Percentiles rank a stretch among this genome's conserved stretches.
Evolutionary conservation across 2,797 vertebrate genomes (phyloP).

Genomic region (Spinibarbus caldwelli): DNA sequence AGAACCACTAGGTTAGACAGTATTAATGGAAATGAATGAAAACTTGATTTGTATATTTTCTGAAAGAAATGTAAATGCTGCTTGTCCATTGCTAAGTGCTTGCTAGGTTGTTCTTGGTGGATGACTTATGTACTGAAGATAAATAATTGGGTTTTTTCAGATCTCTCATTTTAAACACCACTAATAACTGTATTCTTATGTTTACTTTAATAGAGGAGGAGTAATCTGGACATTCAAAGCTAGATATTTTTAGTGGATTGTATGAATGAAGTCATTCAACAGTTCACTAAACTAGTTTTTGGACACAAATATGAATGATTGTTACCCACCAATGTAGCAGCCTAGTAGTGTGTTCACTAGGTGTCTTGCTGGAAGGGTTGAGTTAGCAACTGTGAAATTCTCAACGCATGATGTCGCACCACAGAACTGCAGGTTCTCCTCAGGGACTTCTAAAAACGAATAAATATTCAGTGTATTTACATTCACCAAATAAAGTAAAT

Average conservation of each 20-base stretch:
- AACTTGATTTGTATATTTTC: not conserved
- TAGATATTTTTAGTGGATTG: not conserved
- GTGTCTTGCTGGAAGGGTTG: constrained; percentile 60
- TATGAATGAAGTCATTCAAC: not conserved
- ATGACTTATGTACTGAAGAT: no score
- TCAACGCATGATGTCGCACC: constrained; percentile 73
- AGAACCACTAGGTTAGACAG: not conserved
- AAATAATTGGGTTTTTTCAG: no score
- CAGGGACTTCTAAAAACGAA: constrained; percentile 63
- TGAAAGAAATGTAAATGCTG: not conserved
- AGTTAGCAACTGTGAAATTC: constrained; percentile 49
- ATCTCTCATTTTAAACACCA: no score
- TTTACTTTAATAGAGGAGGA: not conserved
- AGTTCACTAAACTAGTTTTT: not conserved
- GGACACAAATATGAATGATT: not conserved
- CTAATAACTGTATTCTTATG: no score
- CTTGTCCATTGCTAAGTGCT: not conserved
- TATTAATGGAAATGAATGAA: not conserved
- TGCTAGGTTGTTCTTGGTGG: not conserved
- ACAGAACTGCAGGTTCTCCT: constrained; percentile 72
- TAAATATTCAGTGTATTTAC: not conserved
- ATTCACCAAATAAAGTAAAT: not conserved
- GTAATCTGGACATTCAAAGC: not conserved
- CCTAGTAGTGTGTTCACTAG: constrained; percentile 77
- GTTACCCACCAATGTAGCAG: constrained; percentile 70